Evolutionary conservation across 1,140 invertebrate species (phyloP).

Genomic region (Thaumatotibia leucotreta): DNA sequence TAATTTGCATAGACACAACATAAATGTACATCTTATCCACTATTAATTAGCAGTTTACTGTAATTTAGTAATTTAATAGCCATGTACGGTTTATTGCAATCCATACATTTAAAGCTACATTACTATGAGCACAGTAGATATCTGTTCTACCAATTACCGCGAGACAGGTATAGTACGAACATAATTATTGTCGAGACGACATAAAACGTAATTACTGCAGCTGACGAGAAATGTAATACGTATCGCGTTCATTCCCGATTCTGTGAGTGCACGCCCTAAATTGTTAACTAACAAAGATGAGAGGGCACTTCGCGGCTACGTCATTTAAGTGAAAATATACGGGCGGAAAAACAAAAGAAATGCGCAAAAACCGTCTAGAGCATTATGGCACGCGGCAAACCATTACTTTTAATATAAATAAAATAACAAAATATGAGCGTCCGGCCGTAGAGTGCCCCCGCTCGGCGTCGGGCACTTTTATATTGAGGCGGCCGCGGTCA

Average conservation of each 20-base stretch:
- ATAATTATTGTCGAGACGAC: conserved; percentile 14
- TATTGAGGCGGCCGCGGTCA: conserved; percentile 44
- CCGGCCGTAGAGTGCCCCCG: conserved; percentile 68
- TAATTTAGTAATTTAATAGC: not conserved
- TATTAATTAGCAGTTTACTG: not conserved
- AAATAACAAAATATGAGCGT: conserved; percentile 76
- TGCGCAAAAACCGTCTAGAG: conserved; percentile 64
- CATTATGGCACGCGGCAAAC: conserved; percentile 61
- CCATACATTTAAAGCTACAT: conserved; percentile 6
- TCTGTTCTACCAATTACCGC: conserved; percentile 9
- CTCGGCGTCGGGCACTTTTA: conserved; percentile 48
- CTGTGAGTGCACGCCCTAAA: conserved; percentile 10
- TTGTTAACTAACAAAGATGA: conserved; percentile 41
- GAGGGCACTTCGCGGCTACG: conserved; percentile 52
- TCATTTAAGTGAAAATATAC: conserved; percentile 75
- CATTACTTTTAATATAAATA: conserved; percentile 77
- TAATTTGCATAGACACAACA: not conserved
- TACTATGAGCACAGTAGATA: conserved; percentile 1
- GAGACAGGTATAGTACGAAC: conserved; percentile 9
- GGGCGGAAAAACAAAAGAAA: conserved; percentile 65
- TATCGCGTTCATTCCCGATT: conserved; percentile 8
- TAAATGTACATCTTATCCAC: not conserved
- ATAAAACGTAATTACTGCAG: conserved; percentile 14
- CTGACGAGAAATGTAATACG: conserved; percentile 11
- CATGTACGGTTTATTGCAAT: not conserved